Evolutionary conservation across 2,888 invertebrate species (phyloP), one percentile per base, ranked within the genome.

Genomic region (Diadegma fenestrale): DNA sequence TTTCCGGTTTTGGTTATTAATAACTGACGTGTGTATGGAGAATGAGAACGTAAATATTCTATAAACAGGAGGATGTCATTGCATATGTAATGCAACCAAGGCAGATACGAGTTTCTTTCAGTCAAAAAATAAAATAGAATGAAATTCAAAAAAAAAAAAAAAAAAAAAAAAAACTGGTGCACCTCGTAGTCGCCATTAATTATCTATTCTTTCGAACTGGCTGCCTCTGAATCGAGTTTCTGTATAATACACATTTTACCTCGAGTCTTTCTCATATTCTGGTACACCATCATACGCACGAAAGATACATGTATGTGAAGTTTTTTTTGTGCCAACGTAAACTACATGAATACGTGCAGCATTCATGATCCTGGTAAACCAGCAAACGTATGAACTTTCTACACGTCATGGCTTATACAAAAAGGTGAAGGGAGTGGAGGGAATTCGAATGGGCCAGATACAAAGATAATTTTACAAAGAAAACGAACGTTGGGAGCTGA

Each of bases 161-260:
- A 37, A 58, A 26, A 26, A 58, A 58, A 58, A 26, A 17, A 26
- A 12, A 58, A 14, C 41, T 69, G 68, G 22, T n/a, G 33, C 64
- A 43, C 22, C 58, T 68, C 61, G 64, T 66, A 66, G 26, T 37
- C n/a, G 8, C 45, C 78, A 78, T 82, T 78, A 77, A 78, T 82
- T 71, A 72, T 78, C 72, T 37, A 66, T 82, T 82, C 64, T 78
- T 22, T 33, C 45, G 22, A 37, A n/a, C 48, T 66, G 30, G 41
- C 82, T 58, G 22, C 22, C 43, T 71, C 64, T 79, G 79, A 71
- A 83, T 87, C 86, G 89, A 89, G 86, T 89, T 86, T 86, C 79
- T 86, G 87, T 88, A 88, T 88, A 89, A 89, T 89, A 63, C 45
- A 71, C 69, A n/a, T 63, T 30, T 66, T 58, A 66, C 33, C 63